Base-by-base conservation (phyloP, 1,140 invertebrate genomes). In the Atopsyche davidsoni region DNA sequence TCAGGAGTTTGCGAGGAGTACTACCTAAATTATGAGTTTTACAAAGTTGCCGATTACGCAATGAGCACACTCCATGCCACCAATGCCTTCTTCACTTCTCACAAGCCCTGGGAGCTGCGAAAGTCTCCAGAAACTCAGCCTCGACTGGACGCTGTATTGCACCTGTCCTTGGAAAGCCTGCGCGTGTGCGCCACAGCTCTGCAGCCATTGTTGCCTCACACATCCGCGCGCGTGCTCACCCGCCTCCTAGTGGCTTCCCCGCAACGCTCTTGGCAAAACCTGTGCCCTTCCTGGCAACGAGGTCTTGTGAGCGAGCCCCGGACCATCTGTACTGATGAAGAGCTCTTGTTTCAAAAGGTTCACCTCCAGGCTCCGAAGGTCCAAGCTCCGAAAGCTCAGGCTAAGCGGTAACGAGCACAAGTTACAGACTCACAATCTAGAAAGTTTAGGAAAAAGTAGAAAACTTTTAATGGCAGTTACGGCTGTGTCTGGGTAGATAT, bases 11-110 rank as follows among this genome's bases (percentile, higher is more conserved):
- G 85, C 45, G 64, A 72, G 46, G 40, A 72, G 13, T 75, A 85
- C 68, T 98, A 91, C 66, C 69, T 79, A 41, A 75, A 85, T 28
- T 85, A 83, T 62, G 81, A 91, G 60, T 87, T 95, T 64, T 89
- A 95, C 72, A 83, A 83, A 68, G 91, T 79, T 0, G 79, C 92
- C 0, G 89, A 96, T 61, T 68, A 69, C 1, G 79, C 89, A 0
- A 87, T 96, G 67, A 65, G 70, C 18, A 75, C 79, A 2, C 67
- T 96, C 6, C 82, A 86, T 62, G 67, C 77, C 21, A 80, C 87
- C 1, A 98, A 99, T 76, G 70, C 80, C 50, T 90, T 96, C 76
- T 82, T 98, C 53, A 82, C 96, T 58, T 69, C 81, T 4, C 76
- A 85, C 46, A 82, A 87, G 66, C 94, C 95, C 0, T 98, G 96